These are phyloP conservation scores for Vireo altiloquus DNA, from an alignment of 2,113 vertebrate genomes.

Conservation along the genomic window DNA sequence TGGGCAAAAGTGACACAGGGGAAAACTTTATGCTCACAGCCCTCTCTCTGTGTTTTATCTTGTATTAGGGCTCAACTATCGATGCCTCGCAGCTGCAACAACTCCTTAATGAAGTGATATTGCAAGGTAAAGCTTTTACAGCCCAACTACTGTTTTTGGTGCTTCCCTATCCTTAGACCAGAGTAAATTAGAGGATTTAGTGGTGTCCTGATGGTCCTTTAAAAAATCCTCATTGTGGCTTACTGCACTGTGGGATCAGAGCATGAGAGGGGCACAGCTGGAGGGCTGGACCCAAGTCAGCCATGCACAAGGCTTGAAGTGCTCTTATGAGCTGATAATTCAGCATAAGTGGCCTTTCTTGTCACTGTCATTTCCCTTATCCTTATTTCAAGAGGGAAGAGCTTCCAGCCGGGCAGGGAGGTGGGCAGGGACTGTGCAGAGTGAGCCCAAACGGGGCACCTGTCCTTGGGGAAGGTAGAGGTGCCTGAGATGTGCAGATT, in stretches of 20 bases:
- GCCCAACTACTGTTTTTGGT: background rate
- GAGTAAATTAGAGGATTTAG: background rate
- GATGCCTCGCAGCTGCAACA: conserved; percentile 68
- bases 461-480: background rate
- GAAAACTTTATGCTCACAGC: background rate
- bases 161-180: background rate
- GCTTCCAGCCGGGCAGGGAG: background rate
- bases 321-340: background rate
- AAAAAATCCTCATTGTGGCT: background rate
- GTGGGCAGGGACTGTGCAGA: background rate
- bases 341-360: background rate
- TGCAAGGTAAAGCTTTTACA: conserved; percentile 63
- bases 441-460: background rate
- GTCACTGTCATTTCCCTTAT: background rate
- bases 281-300: background rate
- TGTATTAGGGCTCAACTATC: conserved; percentile 45
- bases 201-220: background rate
- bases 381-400: background rate
- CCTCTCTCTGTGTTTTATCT: background rate
- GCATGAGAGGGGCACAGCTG: background rate
- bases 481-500: background rate
- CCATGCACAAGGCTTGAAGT: background rate
- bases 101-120: conserved; percentile 71
- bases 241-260: background rate
- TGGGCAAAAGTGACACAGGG: background rate